Evolutionary conservation across 2,888 invertebrate genomes (phyloP), one percentile per base, ranked within the genome.

Genomic region (Drosophila austrosaltans): DNA sequence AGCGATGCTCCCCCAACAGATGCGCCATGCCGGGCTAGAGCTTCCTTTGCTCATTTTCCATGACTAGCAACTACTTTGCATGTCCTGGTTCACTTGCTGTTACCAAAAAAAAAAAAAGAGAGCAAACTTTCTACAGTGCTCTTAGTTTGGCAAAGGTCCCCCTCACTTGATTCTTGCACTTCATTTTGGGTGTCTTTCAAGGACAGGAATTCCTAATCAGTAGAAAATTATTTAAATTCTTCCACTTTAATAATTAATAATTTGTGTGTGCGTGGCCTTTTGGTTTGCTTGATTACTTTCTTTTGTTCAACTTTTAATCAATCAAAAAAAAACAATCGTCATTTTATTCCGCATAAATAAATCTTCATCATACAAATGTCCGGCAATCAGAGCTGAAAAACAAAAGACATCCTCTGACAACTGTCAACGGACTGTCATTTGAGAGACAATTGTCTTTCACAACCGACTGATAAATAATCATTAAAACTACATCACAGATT

Each of bases 391-490:
- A 22, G 44, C 20, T 8, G 6, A 48, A 48, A 48, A 48, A 48
- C 48, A 48, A 48, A 25, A 12, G 25, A 48, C 25, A 8, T 22
- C 48, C 48, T 48, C 12, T 22, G 48, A 48, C 25, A 48, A 48
- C 48, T 48, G 25, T 48, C 48, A 48, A 25, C 48, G 12, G 48
- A 10, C 25, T 58, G 58, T 40, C 58, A 40, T 58, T 36, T 22
- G 48, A 48, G 22, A 25, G 48, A 48, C 48, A 48, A 48, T 48
- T 48, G 20, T 48, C 44, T 48, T 22, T 16, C 16, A 16, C 20
- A 48, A 8, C 44, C 22, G 48, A 3, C 25, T 48, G 48, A 48
- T 48, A 48, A 48, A 48, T 48, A 48, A 48, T 48, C 48, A 48
- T 48, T 25, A 54, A 54, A 54, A 30, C 54, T 54, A 30, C 25